Evolutionary conservation across 2,888 invertebrate genomes (phyloP).

Genomic region (Coelinius sp.): DNA sequence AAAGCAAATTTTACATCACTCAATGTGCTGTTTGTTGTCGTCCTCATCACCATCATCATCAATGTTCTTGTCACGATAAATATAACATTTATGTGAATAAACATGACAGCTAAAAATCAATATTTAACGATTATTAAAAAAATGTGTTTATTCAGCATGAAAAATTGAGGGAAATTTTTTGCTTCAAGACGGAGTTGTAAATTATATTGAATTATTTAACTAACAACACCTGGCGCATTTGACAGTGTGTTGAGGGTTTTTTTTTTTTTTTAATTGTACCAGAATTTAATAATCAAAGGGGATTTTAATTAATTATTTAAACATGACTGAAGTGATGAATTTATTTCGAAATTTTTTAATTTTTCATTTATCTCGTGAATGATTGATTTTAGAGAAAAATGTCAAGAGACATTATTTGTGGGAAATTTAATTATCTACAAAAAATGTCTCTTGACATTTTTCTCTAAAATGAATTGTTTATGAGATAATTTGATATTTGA

Average conservation of each 20-base stretch:
- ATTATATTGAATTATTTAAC: not conserved
- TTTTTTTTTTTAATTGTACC: not conserved
- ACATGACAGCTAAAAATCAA: not conserved
- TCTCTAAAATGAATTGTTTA: too few relatives aligned
- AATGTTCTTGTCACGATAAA: conserved; percentile 31
- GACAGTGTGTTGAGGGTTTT: not conserved
- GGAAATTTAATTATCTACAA: too few relatives aligned
- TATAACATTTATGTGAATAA: not conserved
- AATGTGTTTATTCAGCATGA: conserved; percentile 2
- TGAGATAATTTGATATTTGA: too few relatives aligned
- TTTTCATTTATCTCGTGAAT: too few relatives aligned
- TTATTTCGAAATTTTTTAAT: too few relatives aligned
- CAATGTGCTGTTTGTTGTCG: conserved; percentile 40
- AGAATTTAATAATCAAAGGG: not conserved
- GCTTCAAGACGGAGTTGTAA: not conserved
- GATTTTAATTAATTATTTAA: not conserved
- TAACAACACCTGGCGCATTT: conserved; percentile 4
- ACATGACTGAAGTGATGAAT: too few relatives aligned
- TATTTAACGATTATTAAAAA: not conserved
- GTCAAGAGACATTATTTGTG: too few relatives aligned
- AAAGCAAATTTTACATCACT: conserved; percentile 30
- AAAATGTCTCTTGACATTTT: too few relatives aligned
- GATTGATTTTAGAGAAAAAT: too few relatives aligned
- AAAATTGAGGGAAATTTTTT: not conserved
- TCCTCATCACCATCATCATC: conserved; percentile 37